Conservation (phyloP, 2,113 vertebrate species). For the Lagenorhynchus albirostris region DNA sequence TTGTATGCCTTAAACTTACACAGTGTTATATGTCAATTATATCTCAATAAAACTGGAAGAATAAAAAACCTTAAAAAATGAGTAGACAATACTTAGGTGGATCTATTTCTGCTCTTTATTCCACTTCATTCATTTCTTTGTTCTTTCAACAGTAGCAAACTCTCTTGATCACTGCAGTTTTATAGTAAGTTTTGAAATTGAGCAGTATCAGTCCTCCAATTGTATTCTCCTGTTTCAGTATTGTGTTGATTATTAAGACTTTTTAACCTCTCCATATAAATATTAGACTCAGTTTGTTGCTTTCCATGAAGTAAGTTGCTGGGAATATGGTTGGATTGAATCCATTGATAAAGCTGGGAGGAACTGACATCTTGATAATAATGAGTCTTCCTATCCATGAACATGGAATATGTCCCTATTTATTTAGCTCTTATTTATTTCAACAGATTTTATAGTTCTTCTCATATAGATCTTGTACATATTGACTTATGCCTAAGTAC, state of each 20-base stretch:
- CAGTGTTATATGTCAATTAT: neutral
- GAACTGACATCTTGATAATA: neutral
- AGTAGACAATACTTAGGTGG: neutral
- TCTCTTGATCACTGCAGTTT: neutral
- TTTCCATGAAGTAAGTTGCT: neutral
- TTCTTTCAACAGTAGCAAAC: neutral
- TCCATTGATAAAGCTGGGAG: neutral
- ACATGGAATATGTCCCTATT: neutral
- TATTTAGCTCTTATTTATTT: neutral
- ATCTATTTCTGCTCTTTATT: neutral
- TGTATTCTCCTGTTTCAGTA: neutral
- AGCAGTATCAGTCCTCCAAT: neutral
- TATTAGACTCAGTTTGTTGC: neutral
- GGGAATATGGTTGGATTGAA: neutral
- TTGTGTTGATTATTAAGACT: neutral
- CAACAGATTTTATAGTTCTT: neutral
- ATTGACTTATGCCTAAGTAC: neutral
- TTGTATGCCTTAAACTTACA: neutral
- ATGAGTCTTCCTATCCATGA: rapidly evolving
- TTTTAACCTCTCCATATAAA: neutral
- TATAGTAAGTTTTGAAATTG: neutral
- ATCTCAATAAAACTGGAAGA: neutral
- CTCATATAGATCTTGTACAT: neutral
- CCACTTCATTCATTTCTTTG: neutral
- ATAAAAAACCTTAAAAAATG: neutral